A percentile compares a stretch with the other conserved stretches of the same genome.
Conservation (phyloP, 2,797 vertebrate genomes). For the Lepidocolaptes lacrymiger region DNA sequence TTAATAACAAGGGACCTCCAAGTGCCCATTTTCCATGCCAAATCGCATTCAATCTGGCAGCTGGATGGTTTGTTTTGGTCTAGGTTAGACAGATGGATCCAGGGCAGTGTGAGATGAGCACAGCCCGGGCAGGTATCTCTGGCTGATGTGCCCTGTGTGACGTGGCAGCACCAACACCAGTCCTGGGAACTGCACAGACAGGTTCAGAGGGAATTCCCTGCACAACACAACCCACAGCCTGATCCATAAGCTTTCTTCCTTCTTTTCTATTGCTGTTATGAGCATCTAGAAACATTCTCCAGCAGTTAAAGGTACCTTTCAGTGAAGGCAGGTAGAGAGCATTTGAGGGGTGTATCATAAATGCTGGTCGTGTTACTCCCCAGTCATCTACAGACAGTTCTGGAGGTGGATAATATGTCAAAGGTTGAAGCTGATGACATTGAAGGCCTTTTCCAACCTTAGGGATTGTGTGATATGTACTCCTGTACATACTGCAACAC, state of each 20-base stretch:
- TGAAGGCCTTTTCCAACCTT: not conserved
- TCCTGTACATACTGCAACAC: not conserved
- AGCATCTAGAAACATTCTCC: not conserved
- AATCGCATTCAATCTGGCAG: not conserved
- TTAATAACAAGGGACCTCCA: not conserved
- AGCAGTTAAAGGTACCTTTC: not conserved
- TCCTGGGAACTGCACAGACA: accelerated
- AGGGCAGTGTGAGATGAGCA: not conserved
- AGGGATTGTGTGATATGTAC: too few relatives aligned
- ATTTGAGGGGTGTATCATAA: not conserved
- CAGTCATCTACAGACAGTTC: not conserved
- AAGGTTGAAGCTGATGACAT: not conserved
- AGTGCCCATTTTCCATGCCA: not conserved
- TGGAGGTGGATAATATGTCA: not conserved
- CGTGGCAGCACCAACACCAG: accelerated
- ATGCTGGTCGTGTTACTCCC: not conserved
- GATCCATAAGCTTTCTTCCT: not conserved
- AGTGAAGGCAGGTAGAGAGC: accelerated
- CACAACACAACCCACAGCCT: not conserved
- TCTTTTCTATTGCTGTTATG: not conserved
- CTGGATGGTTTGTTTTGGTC: not conserved
- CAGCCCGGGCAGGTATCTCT: not conserved
- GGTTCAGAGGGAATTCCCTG: not conserved
- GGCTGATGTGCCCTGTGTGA: not conserved
- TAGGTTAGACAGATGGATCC: not conserved